Conservation (phyloP, 1,140 invertebrate genomes). For the Aphelinus certus region DNA sequence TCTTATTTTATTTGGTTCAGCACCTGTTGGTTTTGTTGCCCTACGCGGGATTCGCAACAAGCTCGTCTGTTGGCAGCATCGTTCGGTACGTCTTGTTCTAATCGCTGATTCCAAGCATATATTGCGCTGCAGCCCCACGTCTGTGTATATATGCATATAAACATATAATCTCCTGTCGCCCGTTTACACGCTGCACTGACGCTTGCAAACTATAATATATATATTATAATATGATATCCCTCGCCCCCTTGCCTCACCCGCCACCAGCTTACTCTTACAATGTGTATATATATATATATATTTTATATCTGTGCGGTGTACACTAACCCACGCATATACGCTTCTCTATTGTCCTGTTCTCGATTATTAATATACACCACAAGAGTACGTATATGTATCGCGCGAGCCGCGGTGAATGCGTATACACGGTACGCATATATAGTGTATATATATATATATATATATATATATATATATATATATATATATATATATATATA, state of each 20-base stretch:
- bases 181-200: too few species aligned
- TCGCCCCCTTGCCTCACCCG: too few species aligned
- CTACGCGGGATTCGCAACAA: slow-evolving; percentile 58
- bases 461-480: too few species aligned
- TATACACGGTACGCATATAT: too few species aligned
- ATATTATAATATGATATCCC: too few species aligned
- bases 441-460: too few species aligned
- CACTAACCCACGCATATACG: slow-evolving; percentile 3
- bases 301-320: background rate
- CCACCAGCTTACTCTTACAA: too few species aligned
- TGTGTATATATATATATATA: background rate
- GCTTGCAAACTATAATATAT: too few species aligned
- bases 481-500: too few species aligned
- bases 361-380: background rate
- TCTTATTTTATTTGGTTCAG: slow-evolving; percentile 60
- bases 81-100: slow-evolving; percentile 56
- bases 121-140: too few species aligned
- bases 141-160: background rate
- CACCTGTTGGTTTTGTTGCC: slow-evolving; percentile 61
- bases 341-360: background rate
- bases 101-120: slow-evolving; percentile 25
- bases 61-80: slow-evolving; percentile 58
- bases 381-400: background rate
- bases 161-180: background rate
- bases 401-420: too few species aligned